These are phyloP conservation scores for Anoplopoma fimbria DNA, from an alignment of 2,113 vertebrate species.

Conservation along the genomic window DNA sequence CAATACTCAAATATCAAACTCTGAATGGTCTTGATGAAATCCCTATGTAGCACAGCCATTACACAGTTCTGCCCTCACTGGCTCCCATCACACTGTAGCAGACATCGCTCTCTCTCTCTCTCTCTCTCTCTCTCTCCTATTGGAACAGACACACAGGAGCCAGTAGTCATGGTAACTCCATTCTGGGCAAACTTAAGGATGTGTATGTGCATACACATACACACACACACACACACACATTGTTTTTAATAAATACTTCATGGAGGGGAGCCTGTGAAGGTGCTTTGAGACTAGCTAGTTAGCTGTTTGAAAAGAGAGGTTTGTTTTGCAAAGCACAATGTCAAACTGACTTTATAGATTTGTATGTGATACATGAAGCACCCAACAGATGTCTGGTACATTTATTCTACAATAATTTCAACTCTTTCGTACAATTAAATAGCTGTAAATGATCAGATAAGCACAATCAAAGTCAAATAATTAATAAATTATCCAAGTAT, in stretches of 20 bases:
- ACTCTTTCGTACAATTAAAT: constrained; percentile 13
- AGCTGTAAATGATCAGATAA: not conserved
- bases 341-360: constrained; percentile 34
- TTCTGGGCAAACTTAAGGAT: constrained; percentile 76
- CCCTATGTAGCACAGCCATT: constrained; percentile 69
- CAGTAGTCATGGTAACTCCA: constrained; percentile 81
- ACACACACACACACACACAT: constrained; percentile 21
- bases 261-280: constrained; percentile 38
- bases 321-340: constrained; percentile 29
- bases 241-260: constrained; percentile 71
- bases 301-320: constrained; percentile 33
- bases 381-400: constrained; percentile 25
- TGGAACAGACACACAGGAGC: constrained; percentile 74
- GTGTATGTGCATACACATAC: constrained; percentile 49
- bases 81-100: constrained; percentile 50
- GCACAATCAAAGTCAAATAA: not conserved
- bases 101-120: constrained; percentile 52
- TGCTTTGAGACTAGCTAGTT: constrained; percentile 44
- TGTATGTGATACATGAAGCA: not conserved
- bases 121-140: constrained; percentile 22
- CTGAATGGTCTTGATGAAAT: constrained; percentile 81
- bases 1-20: constrained; percentile 65
- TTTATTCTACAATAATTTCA: constrained; percentile 15
- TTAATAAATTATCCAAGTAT: not conserved
- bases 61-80: constrained; percentile 68